Evolutionary conservation across 2,113 vertebrate genomes (phyloP).

Genomic region (Xenopus laevis): DNA sequence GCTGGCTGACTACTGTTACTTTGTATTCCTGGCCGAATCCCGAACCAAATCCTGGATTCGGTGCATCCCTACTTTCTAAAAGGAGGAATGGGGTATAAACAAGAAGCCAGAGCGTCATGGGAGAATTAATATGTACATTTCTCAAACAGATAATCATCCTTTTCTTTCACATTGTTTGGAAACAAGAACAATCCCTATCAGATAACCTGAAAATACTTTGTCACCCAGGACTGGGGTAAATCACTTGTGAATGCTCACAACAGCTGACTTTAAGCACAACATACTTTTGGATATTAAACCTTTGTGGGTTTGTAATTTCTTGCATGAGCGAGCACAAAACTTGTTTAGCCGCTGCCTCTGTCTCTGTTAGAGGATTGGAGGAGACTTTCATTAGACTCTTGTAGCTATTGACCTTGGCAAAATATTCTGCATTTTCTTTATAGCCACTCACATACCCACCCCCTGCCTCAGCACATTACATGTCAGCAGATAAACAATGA

Average conservation of each 20-base stretch:
- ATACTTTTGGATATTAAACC: neutral
- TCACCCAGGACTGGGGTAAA: neutral
- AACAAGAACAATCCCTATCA: neutral
- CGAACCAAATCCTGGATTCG: no score
- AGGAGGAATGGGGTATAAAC: no score
- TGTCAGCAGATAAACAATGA: neutral
- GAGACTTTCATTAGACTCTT: neutral
- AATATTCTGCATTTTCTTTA: neutral
- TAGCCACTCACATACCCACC: no score
- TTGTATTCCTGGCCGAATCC: no score
- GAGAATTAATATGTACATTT: neutral
- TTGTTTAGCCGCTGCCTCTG: neutral
- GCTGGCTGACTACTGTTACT: no score
- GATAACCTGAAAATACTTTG: conserved; percentile 9
- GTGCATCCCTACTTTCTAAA: no score
- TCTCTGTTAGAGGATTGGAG: neutral
- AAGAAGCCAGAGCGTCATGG: no score
- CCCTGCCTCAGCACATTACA: neutral
- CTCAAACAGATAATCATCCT: neutral
- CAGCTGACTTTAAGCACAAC: conserved; percentile 1
- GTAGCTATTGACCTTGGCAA: conserved; percentile 3
- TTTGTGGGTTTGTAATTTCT: conserved; percentile 22
- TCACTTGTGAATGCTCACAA: conserved; percentile 16
- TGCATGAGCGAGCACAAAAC: conserved; percentile 2
- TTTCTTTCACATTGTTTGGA: neutral